Evolutionary conservation across 2,888 invertebrate species (phyloP).

Genomic region (Stomorhina lunata): DNA sequence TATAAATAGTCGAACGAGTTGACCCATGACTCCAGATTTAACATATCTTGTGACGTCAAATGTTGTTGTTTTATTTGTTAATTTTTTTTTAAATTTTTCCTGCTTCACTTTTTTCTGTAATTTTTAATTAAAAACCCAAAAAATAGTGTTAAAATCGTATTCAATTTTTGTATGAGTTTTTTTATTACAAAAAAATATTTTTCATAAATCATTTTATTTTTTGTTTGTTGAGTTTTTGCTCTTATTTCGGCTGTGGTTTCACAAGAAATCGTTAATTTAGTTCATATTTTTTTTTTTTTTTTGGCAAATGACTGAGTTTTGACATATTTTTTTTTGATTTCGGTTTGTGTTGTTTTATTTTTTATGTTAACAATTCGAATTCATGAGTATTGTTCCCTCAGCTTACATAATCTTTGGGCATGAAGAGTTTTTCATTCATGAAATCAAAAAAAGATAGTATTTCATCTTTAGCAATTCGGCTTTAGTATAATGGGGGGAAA

Average conservation of each 20-base stretch:
- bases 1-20: neutral
- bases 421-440: slow-evolving; percentile 39
- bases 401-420: slow-evolving; percentile 7
- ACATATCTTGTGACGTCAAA: slow-evolving; percentile 4
- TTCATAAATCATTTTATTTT: slow-evolving; percentile 42
- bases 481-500: too few species aligned
- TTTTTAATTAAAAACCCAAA: slow-evolving; percentile 28
- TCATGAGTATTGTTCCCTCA: neutral
- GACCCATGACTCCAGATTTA: neutral
- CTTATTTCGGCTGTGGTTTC: slow-evolving; percentile 13
- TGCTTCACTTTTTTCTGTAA: too few species aligned
- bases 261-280: slow-evolving; percentile 16
- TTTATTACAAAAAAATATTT: slow-evolving; percentile 1
- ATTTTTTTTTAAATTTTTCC: neutral
- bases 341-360: neutral
- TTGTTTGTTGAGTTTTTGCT: slow-evolving; percentile 29
- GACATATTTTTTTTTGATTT: slow-evolving; percentile 13
- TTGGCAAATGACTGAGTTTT: slow-evolving; percentile 22
- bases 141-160: neutral
- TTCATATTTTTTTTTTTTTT: neutral
- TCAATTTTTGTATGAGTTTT: neutral
- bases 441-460: neutral
- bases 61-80: neutral
- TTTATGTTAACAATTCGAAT: neutral
- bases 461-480: too few species aligned